Evolutionary conservation across 2,797 vertebrate genomes (phyloP), one percentile per base, ranked within the genome.

Genomic region (Spondyliosoma cantharus): DNA sequence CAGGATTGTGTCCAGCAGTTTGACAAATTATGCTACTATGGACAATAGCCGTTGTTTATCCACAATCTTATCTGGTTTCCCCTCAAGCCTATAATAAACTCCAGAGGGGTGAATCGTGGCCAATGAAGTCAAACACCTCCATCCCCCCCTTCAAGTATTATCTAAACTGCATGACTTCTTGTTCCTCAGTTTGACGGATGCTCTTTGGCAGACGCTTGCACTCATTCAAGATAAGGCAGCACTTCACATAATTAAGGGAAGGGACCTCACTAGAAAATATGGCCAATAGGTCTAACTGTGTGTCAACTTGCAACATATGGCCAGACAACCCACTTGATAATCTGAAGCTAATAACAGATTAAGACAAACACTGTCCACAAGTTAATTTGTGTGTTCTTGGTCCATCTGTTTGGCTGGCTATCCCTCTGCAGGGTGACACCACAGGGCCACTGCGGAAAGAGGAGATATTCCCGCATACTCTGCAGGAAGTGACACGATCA

Each of bases 1-100:
- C 46, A 32, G 56, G 48, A 70, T 1, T 46, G 58, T 7, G 15
- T 83, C 76, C 71, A 88, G 49, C 48, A 75, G 63, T 75, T 76
- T 86, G 78, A 88, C 58, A 81, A 87, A 86, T 64, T 29, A 81
- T 49, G 74, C 65, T 64, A 17, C 53, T 46, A 43, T 46, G 74
- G 77, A 91, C 90, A 92, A 92, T 89, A 65, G 70, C 24, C 80
- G 85, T 80, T 90, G 87, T 87, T 91, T 82, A 82, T 32, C 15
- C 57, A 84, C 74, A 82, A 63, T 85, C 88, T 87, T 90, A 91
- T 92, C 90, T 71, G 59, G 70, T 71, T 92, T 90, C 88, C 87
- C 32, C 75, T 81, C 13, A 48, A 57, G 79, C 72, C 74, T 64
- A 27, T 84, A 86, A 90, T 89, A 58, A 81, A 89, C 76, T 84